Evolutionary conservation across 2,888 invertebrate species (phyloP).

Genomic region (Aricia artaxerxes): DNA sequence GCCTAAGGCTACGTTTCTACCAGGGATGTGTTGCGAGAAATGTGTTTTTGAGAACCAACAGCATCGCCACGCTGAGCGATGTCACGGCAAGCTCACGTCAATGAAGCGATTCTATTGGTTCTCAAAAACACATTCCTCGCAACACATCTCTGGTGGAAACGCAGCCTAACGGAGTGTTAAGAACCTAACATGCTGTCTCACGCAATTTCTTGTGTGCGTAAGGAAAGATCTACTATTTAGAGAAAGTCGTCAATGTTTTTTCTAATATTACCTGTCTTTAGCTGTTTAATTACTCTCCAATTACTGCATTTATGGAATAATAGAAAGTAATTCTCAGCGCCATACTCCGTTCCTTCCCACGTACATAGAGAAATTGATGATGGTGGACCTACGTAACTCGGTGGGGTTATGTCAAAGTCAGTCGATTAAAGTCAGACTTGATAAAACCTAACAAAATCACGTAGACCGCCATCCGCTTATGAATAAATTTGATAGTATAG

Average conservation of each 20-base stretch:
- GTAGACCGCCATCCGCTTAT: background rate
- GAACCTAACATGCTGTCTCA: background rate
- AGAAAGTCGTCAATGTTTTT: conserved; percentile 5
- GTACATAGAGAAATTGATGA: background rate
- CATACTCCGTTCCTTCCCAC: conserved; percentile 23
- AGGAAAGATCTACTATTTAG: background rate
- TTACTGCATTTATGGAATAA: background rate
- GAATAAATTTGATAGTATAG: background rate
- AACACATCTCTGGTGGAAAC: no score
- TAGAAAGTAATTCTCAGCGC: conserved; percentile 24
- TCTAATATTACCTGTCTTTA: background rate
- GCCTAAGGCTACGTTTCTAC: no score
- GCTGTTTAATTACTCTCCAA: background rate
- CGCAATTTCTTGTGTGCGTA: background rate
- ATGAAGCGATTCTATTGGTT: no score
- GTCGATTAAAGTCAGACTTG: background rate
- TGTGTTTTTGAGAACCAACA: no score
- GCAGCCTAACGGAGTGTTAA: no score
- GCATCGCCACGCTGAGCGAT: no score
- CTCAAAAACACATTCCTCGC: no score
- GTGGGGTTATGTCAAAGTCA: background rate
- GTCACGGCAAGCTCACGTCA: no score
- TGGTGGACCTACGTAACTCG: background rate
- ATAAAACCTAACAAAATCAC: background rate
- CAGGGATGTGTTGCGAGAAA: no score